Conservation (phyloP, 2,888 invertebrate species). For the Agelastica alni region DNA sequence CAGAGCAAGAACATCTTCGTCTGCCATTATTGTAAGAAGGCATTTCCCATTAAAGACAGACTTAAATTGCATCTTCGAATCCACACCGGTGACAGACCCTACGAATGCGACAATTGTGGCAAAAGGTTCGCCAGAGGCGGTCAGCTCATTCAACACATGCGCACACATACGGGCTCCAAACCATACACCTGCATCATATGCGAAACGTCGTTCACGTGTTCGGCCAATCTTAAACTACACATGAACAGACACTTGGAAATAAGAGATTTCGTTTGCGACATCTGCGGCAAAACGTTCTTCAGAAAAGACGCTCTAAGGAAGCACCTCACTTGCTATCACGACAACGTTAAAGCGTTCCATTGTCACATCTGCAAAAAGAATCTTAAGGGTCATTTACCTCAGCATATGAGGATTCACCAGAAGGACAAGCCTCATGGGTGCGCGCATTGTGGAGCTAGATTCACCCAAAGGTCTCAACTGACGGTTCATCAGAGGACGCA, state of each 20-base stretch:
- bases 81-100: conserved; percentile 74
- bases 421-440: conserved; percentile 79
- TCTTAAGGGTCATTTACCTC: conserved; percentile 79
- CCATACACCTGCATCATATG: conserved; percentile 75
- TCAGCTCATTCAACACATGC: conserved; percentile 74
- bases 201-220: conserved; percentile 70
- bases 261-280: conserved; percentile 76
- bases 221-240: conserved; percentile 66
- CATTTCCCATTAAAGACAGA: conserved; percentile 76
- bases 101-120: conserved; percentile 65
- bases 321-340: conserved; percentile 77
- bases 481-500: conserved; percentile 85
- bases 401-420: conserved; percentile 81
- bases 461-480: conserved; percentile 82
- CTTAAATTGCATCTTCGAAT: conserved; percentile 72
- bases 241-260: conserved; percentile 73
- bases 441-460: conserved; percentile 75
- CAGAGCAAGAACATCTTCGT: conserved; percentile 60
- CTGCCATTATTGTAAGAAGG: conserved; percentile 76
- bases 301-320: conserved; percentile 75
- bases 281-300: conserved; percentile 79
- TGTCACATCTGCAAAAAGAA: conserved; percentile 82
- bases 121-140: conserved; percentile 75
- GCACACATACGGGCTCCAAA: conserved; percentile 74
- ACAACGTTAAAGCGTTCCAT: conserved; percentile 73